These are phyloP conservation scores for Polypedilum vanderplanki DNA, from an alignment of 1,140 invertebrate species.

Conservation along the genomic window DNA sequence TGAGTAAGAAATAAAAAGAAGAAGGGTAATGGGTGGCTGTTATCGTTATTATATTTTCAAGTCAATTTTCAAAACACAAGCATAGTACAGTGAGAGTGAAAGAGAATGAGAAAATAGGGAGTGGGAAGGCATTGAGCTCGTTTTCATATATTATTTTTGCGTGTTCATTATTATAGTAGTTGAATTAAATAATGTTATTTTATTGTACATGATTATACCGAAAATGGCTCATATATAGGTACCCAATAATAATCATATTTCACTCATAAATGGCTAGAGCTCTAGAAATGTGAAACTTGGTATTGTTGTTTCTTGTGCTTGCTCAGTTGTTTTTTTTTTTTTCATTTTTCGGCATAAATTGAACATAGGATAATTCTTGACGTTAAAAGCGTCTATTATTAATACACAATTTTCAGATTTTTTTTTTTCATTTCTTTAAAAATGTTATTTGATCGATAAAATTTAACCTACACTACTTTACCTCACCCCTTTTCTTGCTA, in stretches of 20 bases:
- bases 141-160: slow-evolving; percentile 21
- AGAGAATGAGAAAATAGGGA: background rate
- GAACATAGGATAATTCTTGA: background rate
- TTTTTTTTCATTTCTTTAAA: background rate
- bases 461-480: background rate
- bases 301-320: background rate
- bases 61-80: slow-evolving; percentile 8
- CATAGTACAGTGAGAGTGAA: background rate
- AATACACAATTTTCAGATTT: slow-evolving; percentile 22
- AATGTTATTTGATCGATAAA: slow-evolving; percentile 27
- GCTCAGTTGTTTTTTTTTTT: background rate
- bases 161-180: slow-evolving; percentile 28
- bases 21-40: background rate
- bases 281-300: slow-evolving; percentile 17
- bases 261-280: slow-evolving; percentile 22
- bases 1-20: too few relatives aligned
- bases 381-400: slow-evolving; percentile 21
- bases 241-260: slow-evolving; percentile 27
- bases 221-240: slow-evolving; percentile 26
- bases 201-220: slow-evolving; percentile 29
- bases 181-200: slow-evolving; percentile 28
- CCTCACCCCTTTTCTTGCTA: background rate
- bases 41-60: slow-evolving; percentile 19
- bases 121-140: background rate
- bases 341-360: background rate